A percentile compares a stretch with the other conserved stretches of the same genome.
These are phyloP conservation scores for Craseonycteris thonglongyai DNA, from an alignment of 2,113 vertebrate species.

Conservation along the genomic window DNA sequence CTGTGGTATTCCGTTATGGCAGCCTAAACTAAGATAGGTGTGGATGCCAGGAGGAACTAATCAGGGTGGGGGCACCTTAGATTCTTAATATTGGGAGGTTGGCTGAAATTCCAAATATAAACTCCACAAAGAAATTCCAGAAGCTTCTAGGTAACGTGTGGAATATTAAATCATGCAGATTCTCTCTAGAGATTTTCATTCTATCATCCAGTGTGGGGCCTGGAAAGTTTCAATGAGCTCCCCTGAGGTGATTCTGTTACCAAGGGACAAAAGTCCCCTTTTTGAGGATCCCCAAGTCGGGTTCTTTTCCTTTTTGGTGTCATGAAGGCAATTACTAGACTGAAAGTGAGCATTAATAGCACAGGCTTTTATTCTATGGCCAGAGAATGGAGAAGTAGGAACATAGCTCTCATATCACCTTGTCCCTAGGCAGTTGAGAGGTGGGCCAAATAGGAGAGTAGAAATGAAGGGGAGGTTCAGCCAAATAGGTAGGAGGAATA, in stretches of 20 bases:
- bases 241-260: background rate
- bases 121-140: background rate
- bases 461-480: no score
- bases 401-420: no score
- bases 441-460: no score
- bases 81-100: background rate
- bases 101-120: background rate
- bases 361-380: no score
- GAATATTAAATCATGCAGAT: background rate
- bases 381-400: no score
- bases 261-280: no score
- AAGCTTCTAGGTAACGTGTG: background rate
- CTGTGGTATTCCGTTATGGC: background rate
- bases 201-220: background rate
- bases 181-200: background rate
- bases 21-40: background rate
- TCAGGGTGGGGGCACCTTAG: background rate
- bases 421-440: no score
- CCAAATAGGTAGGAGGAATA: no score
- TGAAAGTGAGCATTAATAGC: no score
- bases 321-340: no score
- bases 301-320: no score
- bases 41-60: background rate
- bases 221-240: background rate
- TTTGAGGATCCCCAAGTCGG: no score